Evolutionary conservation across 2,888 invertebrate genomes (phyloP).

Genomic region (Aphodius granarius): DNA sequence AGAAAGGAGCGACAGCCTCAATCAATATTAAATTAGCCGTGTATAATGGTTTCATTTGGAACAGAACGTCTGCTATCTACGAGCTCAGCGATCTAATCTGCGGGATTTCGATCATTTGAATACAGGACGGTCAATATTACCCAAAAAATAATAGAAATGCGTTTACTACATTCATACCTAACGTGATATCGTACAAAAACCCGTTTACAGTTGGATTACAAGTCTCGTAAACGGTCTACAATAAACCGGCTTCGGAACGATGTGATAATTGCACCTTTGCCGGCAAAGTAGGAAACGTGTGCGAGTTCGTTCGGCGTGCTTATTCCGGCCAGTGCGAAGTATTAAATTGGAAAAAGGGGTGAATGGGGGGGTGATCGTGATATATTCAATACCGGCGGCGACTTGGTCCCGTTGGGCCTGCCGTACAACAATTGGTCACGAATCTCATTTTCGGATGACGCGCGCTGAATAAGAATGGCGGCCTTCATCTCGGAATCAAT

Average conservation of each 20-base stretch:
- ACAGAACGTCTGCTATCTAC: neutral
- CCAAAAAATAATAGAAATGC: no score
- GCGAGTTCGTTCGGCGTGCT: neutral
- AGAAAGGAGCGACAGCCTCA: neutral
- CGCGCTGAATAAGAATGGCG: conserved; percentile 35
- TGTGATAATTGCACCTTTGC: neutral
- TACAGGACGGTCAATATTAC: no score
- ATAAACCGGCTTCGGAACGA: neutral
- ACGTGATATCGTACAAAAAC: neutral
- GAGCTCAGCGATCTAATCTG: neutral
- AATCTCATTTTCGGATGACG: conserved; percentile 36
- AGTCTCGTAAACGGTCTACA: neutral
- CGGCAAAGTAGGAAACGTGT: neutral
- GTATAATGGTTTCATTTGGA: conserved; percentile 1
- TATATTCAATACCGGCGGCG: neutral
- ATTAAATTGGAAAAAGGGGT: neutral
- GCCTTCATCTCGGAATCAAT: conserved; percentile 25
- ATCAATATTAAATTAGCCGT: conserved; percentile 13
- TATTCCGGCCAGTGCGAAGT: neutral
- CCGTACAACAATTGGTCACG: conserved; percentile 35
- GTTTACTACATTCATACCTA: no score
- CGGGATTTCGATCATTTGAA: conserved; percentile 13
- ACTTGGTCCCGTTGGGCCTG: neutral
- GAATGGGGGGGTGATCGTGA: neutral
- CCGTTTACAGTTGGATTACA: neutral